Evolutionary conservation across 2,888 invertebrate species (phyloP).

Genomic region (Ectemnius continuus): DNA sequence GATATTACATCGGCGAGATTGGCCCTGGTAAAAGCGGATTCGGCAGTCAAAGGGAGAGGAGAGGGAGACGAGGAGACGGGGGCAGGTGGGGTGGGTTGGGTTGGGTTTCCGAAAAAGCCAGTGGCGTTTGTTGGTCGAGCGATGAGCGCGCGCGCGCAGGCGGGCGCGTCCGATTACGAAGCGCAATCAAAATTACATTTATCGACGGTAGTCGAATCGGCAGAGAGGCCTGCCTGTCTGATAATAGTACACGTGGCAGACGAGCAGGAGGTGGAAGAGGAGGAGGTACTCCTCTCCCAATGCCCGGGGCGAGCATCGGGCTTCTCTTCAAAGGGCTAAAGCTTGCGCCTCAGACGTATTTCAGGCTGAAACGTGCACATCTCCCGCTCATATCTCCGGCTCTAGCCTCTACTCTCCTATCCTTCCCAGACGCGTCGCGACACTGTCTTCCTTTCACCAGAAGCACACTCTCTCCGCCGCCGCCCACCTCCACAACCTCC

Average conservation of each 20-base stretch:
- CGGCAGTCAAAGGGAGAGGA: not conserved
- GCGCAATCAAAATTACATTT: not conserved
- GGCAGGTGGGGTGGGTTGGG: not conserved
- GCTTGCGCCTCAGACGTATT: not conserved
- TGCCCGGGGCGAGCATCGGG: constrained; percentile 1
- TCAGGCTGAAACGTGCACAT: constrained; percentile 6
- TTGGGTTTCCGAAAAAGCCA: not conserved
- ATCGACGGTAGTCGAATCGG: not conserved
- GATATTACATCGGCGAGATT: constrained; percentile 4
- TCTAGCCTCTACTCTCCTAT: not conserved
- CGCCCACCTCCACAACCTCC: too few species aligned
- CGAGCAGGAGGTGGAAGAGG: not conserved
- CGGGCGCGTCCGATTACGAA: not conserved
- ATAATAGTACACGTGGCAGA: not conserved
- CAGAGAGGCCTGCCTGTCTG: not conserved
- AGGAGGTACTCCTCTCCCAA: not conserved
- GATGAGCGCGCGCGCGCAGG: not conserved
- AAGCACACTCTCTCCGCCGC: not conserved
- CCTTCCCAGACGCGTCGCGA: not conserved
- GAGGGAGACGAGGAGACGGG: too few species aligned
- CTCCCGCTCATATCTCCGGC: constrained; percentile 2
- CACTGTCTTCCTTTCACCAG: not conserved
- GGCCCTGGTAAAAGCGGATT: not conserved
- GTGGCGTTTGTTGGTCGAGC: not conserved
- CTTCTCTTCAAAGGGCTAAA: not conserved